Conservation (phyloP, 2,113 vertebrate genomes). For the Heterotilapia buettikoferi region DNA sequence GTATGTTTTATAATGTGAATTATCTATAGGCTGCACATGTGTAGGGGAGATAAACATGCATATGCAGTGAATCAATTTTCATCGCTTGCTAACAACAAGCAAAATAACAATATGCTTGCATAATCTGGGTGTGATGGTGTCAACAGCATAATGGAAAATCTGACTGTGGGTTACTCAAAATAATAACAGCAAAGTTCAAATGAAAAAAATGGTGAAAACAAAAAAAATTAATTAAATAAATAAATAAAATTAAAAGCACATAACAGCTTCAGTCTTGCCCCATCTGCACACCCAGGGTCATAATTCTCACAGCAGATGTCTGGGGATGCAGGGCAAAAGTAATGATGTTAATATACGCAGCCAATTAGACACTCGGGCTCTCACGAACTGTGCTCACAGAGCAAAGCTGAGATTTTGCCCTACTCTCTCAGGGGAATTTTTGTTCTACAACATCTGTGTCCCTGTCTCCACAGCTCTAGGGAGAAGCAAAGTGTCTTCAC, state of each 20-base stretch:
- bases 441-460: conserved; percentile 72
- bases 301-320: conserved; percentile 58
- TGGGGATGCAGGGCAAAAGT: conserved; percentile 28
- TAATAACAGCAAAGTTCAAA: not conserved
- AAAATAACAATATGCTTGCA: not conserved
- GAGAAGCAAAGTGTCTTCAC: conserved; percentile 39
- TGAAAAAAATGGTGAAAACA: not conserved
- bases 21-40: not conserved
- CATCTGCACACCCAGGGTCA: conserved; percentile 45
- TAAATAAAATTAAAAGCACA: not conserved
- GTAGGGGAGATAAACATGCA: not conserved
- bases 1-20: not conserved
- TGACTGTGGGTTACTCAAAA: not conserved
- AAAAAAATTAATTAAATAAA: not conserved
- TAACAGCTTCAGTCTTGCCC: not conserved
- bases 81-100: not conserved
- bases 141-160: not conserved
- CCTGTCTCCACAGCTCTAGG: conserved; percentile 55
- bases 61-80: not conserved
- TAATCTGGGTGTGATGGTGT: not conserved
- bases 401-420: conserved; percentile 22
- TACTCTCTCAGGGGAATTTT: conserved; percentile 52
- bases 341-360: conserved; percentile 12
- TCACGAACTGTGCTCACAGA: not conserved
- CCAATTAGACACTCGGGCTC: conserved; percentile 24